Evolutionary conservation across 2,113 vertebrate genomes (phyloP).

Genomic region (Myodes glareolus): DNA sequence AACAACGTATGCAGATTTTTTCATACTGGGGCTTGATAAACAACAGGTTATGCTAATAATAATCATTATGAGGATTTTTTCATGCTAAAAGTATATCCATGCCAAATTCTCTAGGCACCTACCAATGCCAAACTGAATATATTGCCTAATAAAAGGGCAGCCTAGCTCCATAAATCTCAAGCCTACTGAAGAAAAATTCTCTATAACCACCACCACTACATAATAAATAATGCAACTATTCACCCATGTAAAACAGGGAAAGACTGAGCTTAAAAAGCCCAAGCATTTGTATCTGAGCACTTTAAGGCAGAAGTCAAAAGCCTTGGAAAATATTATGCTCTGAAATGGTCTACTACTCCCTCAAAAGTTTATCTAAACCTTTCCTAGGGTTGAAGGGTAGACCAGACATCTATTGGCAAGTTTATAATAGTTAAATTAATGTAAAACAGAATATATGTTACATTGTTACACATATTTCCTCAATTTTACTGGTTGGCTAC

Average conservation of each 20-base stretch:
- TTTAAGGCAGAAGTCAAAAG: slow-evolving; percentile 22
- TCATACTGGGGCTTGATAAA: slow-evolving; percentile 66
- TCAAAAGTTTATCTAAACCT: background rate
- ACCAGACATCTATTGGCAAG: background rate
- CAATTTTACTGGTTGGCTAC: background rate
- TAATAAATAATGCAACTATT: slow-evolving; percentile 82
- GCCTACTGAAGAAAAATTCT: slow-evolving; percentile 76
- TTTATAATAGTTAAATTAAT: background rate
- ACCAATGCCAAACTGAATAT: slow-evolving; percentile 74
- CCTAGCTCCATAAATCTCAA: slow-evolving; percentile 78
- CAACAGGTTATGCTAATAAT: slow-evolving; percentile 78
- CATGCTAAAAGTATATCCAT: slow-evolving; percentile 79
- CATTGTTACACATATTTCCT: background rate
- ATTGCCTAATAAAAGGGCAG: slow-evolving; percentile 81
- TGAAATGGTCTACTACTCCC: background rate
- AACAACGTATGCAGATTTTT: slow-evolving; percentile 60
- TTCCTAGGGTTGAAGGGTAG: background rate
- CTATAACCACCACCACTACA: slow-evolving; percentile 72
- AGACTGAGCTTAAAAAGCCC: slow-evolving; percentile 55
- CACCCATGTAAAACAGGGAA: slow-evolving; percentile 75
- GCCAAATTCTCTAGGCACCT: slow-evolving; percentile 78
- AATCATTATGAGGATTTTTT: slow-evolving; percentile 78
- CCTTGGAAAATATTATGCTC: background rate
- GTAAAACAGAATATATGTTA: background rate
- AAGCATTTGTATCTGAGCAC: slow-evolving; percentile 44